phyloP scores from a whole-genome alignment of 2,888 invertebrate species.

The Andrena hattorfiana region DNA sequence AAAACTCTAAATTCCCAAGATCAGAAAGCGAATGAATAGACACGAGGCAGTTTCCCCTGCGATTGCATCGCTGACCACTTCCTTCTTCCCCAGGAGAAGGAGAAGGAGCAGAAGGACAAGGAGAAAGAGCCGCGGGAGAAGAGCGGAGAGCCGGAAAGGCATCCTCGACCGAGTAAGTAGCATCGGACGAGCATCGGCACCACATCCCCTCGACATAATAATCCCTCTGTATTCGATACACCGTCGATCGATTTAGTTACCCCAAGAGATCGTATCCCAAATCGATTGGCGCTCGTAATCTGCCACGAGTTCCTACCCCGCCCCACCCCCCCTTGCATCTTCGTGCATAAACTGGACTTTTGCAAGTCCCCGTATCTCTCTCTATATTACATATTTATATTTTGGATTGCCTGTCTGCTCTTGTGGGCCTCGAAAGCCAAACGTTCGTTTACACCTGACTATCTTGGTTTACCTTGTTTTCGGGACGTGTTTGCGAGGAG shows the following conservation, averaged over 20 bases:
- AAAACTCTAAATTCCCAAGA: no score
- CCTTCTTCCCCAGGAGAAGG: slow-evolving; percentile 77
- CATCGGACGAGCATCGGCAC: slow-evolving; percentile 41
- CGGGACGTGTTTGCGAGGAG: slow-evolving; percentile 44
- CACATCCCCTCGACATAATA: slow-evolving; percentile 14
- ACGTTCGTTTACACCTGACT: slow-evolving; percentile 60
- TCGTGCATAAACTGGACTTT: slow-evolving; percentile 75
- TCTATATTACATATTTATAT: slow-evolving; percentile 27
- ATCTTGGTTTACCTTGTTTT: slow-evolving; percentile 47
- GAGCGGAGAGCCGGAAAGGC: slow-evolving; percentile 82
- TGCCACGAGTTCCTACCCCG: slow-evolving; percentile 50
- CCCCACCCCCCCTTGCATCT: slow-evolving; percentile 72
- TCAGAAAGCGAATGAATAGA: no score
- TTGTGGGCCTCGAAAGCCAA: slow-evolving; percentile 70
- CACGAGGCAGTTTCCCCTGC: no score
- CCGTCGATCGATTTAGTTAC: slow-evolving; percentile 60
- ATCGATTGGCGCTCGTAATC: slow-evolving; percentile 64
- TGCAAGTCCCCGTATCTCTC: slow-evolving; percentile 45
- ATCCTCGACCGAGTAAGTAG: slow-evolving; percentile 84
- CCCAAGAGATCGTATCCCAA: slow-evolving; percentile 50
- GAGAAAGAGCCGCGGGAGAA: slow-evolving; percentile 80
- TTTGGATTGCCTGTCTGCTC: slow-evolving; percentile 73
- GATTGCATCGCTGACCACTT: slow-evolving; percentile 1
- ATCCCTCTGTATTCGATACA: slow-evolving; percentile 32
- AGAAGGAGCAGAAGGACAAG: slow-evolving; percentile 81